Evolutionary conservation across 2,113 vertebrate species (phyloP), one percentile per base, ranked within the genome.

Genomic region (Bungarus multicinctus): DNA sequence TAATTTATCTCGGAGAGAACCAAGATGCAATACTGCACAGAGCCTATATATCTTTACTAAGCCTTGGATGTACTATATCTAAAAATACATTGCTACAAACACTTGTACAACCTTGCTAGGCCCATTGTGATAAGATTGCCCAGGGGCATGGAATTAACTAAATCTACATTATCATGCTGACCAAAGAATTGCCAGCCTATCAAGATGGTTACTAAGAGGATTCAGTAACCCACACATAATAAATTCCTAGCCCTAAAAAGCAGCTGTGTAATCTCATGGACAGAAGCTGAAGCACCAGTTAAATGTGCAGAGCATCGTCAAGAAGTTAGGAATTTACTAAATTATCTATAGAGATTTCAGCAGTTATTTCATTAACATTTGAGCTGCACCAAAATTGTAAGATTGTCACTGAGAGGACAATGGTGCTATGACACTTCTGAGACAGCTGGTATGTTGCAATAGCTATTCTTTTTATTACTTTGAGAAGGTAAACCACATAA

Each of bases 161-260:
- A 93, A 60, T 89, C 74, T 86, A 93, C 60, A 93, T 90, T 93
- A 93, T n/a, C 54, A 90, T 60, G 45, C 74, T 90, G 88, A 90
- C 45, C 57, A 89, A 93, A 90, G 53, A 93, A 93, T 58, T 86
- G 74, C 88, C 69, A 93, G 74, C 88, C 58, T 93, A 90, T 90
- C 54, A 90, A 86, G 88, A 43, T 60, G 55, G 54, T 39, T 90
- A 60, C 88, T 52, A 52, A 50, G 58, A 60, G 30, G 74, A 90
- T 86, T 60, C 74, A 39, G 52, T 89, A 60, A 60, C 86, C 88
- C 85, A 93, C 92, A 90, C 54, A 58, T 93, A 90, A 90, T 93
- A 93, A 93, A 93, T 54, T 60, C 54, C 58, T 34, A 52, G 54
- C 74, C 50, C 92, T 89, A 93, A 86, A 85, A 92, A n/a, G 69